Evolutionary conservation across 2,797 vertebrate species (phyloP), one percentile per base, ranked within the genome.

Genomic region (Phalloptychus januarius): DNA sequence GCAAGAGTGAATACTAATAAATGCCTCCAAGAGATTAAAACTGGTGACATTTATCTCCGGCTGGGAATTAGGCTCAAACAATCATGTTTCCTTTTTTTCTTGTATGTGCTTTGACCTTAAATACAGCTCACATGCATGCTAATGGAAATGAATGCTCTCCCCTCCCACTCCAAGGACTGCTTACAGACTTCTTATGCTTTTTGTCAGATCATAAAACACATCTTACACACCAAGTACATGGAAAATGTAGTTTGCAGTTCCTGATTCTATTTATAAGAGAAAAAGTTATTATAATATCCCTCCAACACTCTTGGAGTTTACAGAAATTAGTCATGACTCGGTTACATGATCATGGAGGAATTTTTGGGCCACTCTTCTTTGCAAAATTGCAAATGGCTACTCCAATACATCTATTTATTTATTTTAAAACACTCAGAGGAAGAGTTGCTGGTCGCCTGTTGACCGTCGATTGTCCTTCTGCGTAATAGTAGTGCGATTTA

Each of bases 21-120:
- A 81, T 50, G 72, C 85, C 88, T 88, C 70, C 65, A 74, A 85
- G 82, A 85, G 79, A 91, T 87, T 86, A 80, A 76, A 85, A 83
- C 83, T 77, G 48, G 79, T 88, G 90, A 91, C 92, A 91, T 93
- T 92, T 88, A 83, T 82, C 82, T 87, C 85, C 78, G 52, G 46
- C 52, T 31, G 52, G 63, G 75, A 86, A 85, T 85, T 82, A 79
- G 72, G 63, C 71, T 4, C 71, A 63, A 86, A 88, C 79, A 75
- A 79, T 82, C 73, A 45, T 44, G 40, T 12, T 23, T 4, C 23
- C 72, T 0, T 46, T 52, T 76, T 82, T 46, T 46, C 0, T 6
- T 46, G 7, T 46, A 72, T 76, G 65, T 28, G 8, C 74, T 73
- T 48, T 7, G 18, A 79, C 82, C 76, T 82, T 71, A 79, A 65